phyloP scores from a whole-genome alignment of 1,140 invertebrate genomes.

The Hypothenemus hampei region DNA sequence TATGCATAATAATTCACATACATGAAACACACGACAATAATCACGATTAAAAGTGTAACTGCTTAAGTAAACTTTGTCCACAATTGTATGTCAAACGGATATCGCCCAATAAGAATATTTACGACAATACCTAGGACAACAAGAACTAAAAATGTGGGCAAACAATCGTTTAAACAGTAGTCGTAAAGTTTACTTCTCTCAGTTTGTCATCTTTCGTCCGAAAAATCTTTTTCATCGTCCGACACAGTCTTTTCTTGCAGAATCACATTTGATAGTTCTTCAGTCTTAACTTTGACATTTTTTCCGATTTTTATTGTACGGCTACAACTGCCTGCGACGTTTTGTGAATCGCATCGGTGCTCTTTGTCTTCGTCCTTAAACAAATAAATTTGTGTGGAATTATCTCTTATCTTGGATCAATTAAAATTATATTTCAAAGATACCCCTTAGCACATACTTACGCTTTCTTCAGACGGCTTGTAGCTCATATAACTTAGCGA shows the following conservation, averaged over 20 bases:
- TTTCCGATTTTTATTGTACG: neutral
- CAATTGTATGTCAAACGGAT: neutral
- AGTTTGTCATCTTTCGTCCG: neutral
- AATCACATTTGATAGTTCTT: neutral
- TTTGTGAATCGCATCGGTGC: neutral
- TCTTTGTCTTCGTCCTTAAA: neutral
- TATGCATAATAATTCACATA: too few species aligned
- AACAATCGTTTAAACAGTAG: neutral
- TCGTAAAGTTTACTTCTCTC: neutral
- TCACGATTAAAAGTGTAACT: too few species aligned
- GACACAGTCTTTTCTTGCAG: neutral
- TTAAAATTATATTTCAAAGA: neutral
- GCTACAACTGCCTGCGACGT: neutral
- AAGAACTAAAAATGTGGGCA: neutral
- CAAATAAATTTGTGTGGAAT: neutral
- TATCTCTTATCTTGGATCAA: neutral
- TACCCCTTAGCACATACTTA: slow-evolving; percentile 8
- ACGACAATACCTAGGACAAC: neutral
- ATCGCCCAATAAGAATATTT: neutral
- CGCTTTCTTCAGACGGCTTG: slow-evolving; percentile 40
- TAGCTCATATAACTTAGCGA: slow-evolving; percentile 79
- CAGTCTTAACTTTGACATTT: neutral
- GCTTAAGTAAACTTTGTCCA: neutral
- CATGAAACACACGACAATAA: too few species aligned
- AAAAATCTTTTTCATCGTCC: neutral